A percentile compares a stretch with the other conserved stretches of the same genome.
phyloP scores from a whole-genome alignment of 2,113 vertebrate species.

The Pholis gunnellus region DNA sequence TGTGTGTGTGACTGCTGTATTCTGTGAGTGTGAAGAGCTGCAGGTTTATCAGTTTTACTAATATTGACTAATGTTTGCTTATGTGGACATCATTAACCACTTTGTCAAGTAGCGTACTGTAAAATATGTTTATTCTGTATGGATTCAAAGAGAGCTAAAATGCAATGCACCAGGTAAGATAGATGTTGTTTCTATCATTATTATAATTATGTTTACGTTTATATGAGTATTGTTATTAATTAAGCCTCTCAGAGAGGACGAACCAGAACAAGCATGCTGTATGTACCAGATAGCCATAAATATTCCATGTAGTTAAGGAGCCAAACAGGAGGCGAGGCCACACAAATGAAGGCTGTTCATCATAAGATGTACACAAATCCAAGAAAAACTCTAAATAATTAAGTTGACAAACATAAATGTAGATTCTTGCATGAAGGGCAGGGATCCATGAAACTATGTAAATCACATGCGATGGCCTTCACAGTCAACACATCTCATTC shows the following conservation, averaged over 20 bases:
- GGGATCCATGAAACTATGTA: background rate
- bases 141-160: background rate
- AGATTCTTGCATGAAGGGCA: background rate
- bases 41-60: background rate
- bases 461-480: background rate
- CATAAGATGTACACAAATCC: background rate
- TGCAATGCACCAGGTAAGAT: background rate
- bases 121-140: background rate
- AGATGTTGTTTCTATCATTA: background rate
- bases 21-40: background rate
- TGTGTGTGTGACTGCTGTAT: background rate
- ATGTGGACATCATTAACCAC: background rate
- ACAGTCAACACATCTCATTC: background rate
- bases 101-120: background rate
- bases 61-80: conserved; percentile 9
- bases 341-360: background rate
- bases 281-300: background rate
- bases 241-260: background rate
- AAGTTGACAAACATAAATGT: background rate
- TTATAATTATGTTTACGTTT: background rate
- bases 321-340: background rate
- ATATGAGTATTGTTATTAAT: background rate
- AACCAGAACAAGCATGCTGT: background rate
- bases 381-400: background rate
- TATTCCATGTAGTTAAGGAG: background rate